Conservation (phyloP, 1,140 invertebrate genomes). For the Scylla paramamosain region DNA sequence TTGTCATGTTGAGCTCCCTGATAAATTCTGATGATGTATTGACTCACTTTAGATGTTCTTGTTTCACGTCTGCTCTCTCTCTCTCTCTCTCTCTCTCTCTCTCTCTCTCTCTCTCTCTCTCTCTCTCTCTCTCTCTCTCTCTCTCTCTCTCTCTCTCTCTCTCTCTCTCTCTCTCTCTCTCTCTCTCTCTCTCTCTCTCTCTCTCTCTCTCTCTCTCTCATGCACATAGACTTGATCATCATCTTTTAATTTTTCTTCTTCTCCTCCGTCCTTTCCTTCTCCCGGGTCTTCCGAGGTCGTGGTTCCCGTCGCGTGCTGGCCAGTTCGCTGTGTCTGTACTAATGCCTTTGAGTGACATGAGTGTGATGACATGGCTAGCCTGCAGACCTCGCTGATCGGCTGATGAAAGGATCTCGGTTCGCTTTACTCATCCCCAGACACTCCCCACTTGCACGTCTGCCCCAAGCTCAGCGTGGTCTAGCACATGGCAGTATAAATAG, state of each 20-base stretch:
- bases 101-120: too few relatives aligned
- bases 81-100: too few relatives aligned
- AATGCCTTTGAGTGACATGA: neutral
- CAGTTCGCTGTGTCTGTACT: neutral
- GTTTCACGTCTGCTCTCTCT: neutral
- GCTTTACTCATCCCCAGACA: neutral
- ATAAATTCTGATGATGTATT: neutral
- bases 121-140: neutral
- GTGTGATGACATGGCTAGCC: neutral
- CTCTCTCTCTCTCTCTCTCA: neutral
- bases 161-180: neutral
- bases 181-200: too few relatives aligned
- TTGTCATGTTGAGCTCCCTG: neutral
- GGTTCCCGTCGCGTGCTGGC: neutral
- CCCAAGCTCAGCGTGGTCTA: neutral
- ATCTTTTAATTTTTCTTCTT: too few relatives aligned
- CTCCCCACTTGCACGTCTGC: neutral
- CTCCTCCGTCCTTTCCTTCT: neutral
- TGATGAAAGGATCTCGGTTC: neutral
- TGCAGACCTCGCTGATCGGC: neutral
- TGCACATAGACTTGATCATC: too few relatives aligned
- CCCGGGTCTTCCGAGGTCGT: neutral
- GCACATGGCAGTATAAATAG: conserved; percentile 13
- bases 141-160: neutral
- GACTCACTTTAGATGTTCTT: neutral